phyloP scores from a whole-genome alignment of 1,140 invertebrate genomes.

The Drosophila asahinai region DNA sequence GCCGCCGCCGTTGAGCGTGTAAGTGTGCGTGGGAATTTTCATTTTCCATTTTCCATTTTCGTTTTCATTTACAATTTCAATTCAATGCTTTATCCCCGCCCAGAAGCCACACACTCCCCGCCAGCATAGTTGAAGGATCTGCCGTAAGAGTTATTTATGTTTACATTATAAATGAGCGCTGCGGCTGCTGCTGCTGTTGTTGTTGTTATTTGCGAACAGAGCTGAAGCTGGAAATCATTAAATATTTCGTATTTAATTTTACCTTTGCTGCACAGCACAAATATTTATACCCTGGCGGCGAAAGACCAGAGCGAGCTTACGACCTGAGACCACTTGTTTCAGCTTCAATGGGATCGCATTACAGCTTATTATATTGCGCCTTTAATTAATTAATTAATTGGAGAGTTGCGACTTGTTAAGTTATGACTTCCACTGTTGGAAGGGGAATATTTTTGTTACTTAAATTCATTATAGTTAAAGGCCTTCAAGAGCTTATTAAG shows the following conservation, averaged over 20 bases:
- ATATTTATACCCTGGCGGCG: constrained; percentile 5
- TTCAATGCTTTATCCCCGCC: constrained; percentile 56
- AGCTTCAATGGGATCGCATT: background rate
- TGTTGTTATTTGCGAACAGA: constrained; percentile 10
- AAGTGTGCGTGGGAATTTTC: constrained; percentile 45
- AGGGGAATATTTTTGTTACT: background rate
- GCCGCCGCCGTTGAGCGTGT: constrained; percentile 4
- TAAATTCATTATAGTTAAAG: background rate
- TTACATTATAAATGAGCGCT: constrained; percentile 40
- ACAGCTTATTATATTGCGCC: constrained; percentile 3
- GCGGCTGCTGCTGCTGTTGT: constrained; percentile 10
- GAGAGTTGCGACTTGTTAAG: background rate
- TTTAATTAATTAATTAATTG: constrained; percentile 4
- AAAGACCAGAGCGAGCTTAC: background rate
- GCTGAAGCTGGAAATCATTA: constrained; percentile 25
- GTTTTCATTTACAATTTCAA: constrained; percentile 70
- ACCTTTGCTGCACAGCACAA: background rate
- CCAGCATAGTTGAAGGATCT: constrained; percentile 32
- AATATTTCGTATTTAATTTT: constrained; percentile 42
- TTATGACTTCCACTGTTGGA: background rate
- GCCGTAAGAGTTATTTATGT: constrained; percentile 49
- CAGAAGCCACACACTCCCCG: constrained; percentile 24
- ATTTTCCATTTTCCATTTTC: constrained; percentile 43
- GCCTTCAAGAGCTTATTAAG: background rate
- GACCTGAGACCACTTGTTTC: background rate